These are phyloP conservation scores for Lepilemur ruficaudatus DNA, from an alignment of 2,797 vertebrate genomes.

Conservation along the genomic window DNA sequence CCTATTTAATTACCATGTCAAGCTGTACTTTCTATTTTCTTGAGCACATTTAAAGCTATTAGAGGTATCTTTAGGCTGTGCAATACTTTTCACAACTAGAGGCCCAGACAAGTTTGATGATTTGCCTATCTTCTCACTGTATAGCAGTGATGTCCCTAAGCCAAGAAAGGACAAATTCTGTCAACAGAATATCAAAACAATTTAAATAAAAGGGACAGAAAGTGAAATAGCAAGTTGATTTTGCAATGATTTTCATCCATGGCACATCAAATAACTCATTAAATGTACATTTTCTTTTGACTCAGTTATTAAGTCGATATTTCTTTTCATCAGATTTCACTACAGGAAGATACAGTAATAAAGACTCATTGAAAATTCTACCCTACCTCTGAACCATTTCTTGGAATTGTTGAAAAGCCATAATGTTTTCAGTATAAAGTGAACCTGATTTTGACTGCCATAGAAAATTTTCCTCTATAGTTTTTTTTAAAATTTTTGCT, in stretches of 20 bases:
- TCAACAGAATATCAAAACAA: background rate
- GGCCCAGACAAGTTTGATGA: background rate
- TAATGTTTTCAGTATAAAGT: background rate
- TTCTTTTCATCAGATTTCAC: background rate
- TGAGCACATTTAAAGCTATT: background rate
- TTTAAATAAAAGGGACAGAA: background rate
- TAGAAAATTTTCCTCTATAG: background rate
- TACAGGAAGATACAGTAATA: background rate
- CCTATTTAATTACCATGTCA: background rate
- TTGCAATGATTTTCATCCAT: background rate
- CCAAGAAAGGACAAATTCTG: background rate
- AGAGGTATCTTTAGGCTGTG: background rate
- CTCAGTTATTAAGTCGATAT: background rate
- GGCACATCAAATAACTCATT: background rate
- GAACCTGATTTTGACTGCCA: conserved; percentile 8
- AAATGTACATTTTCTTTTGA: background rate
- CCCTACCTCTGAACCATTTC: background rate
- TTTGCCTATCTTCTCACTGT: background rate
- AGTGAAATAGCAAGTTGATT: background rate
- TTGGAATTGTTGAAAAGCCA: background rate
- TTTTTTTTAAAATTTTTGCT: background rate
- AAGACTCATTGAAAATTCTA: background rate
- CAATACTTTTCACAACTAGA: background rate
- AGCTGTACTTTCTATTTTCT: conserved; percentile 14
- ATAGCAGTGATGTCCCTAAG: background rate